A percentile compares a stretch with the other conserved stretches of the same genome.
phyloP scores from a whole-genome alignment of 2,797 vertebrate genomes.

The Dicrostonyx torquatus region DNA sequence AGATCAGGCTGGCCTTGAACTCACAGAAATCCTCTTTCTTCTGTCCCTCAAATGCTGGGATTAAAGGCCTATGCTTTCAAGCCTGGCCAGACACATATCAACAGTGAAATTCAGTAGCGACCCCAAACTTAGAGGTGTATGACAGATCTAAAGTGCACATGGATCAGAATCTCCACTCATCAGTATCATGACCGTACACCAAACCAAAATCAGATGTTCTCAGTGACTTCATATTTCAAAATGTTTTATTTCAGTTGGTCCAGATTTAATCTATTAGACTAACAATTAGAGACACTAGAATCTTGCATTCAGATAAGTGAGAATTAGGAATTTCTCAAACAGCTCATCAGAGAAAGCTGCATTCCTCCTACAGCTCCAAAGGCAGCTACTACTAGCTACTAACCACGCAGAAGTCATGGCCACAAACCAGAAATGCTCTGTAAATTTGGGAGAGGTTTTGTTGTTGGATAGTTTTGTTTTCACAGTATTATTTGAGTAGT shows the following conservation, averaged over 20 bases:
- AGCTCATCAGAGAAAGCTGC: not conserved
- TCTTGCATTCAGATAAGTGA: not conserved
- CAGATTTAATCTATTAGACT: not conserved
- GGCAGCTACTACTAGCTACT: not conserved
- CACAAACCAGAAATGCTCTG: not conserved
- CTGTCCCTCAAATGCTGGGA: not conserved
- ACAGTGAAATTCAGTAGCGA: not conserved
- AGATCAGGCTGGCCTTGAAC: not conserved
- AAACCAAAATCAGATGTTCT: not conserved
- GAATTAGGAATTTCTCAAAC: constrained; percentile 7
- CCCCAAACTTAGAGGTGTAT: not conserved
- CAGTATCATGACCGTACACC: not conserved
- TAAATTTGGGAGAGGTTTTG: not conserved
- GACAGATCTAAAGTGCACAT: not conserved
- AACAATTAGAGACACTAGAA: not conserved
- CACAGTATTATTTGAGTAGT: not conserved
- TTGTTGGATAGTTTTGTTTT: not conserved
- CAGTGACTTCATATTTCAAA: not conserved
- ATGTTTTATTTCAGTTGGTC: not conserved
- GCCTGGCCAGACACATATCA: not conserved
- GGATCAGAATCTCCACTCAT: not conserved
- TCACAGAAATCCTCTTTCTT: not conserved
- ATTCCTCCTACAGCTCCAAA: not conserved
- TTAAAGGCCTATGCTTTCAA: not conserved
- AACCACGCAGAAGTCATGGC: not conserved